phyloP scores from a whole-genome alignment of 2,797 vertebrate species.

The Eleutherodactylus coqui region DNA sequence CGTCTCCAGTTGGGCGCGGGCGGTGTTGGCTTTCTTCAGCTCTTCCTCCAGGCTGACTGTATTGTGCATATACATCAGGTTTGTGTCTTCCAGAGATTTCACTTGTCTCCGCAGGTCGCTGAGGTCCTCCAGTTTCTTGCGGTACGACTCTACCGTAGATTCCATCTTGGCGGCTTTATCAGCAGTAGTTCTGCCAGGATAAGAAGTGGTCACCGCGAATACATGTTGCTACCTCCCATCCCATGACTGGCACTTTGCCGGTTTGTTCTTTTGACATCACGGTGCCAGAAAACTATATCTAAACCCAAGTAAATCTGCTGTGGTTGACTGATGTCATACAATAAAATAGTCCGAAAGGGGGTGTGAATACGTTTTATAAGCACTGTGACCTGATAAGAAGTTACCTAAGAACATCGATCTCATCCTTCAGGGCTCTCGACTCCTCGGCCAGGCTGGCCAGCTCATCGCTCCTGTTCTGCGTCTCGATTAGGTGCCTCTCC shows the following conservation, averaged over 20 bases:
- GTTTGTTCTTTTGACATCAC: too few species aligned
- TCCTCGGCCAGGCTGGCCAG: constrained; percentile 94
- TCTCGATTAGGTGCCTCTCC: constrained; percentile 93
- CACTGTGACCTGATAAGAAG: not conserved
- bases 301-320: too few species aligned
- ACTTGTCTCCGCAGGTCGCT: constrained; percentile 93
- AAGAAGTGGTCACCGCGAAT: not conserved
- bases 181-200: constrained; percentile 80
- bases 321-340: too few species aligned
- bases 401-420: constrained; percentile 93
- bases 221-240: not conserved
- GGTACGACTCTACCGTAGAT: constrained; percentile 90
- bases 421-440: constrained; percentile 91
- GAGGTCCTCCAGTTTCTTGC: constrained; percentile 94
- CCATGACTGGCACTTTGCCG: too few species aligned
- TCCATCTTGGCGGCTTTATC: constrained; percentile 94
- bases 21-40: constrained; percentile 93
- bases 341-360: too few species aligned
- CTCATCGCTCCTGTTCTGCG: constrained; percentile 94
- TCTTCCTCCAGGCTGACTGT: constrained; percentile 95
- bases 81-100: constrained; percentile 94
- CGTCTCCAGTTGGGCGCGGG: constrained; percentile 90
- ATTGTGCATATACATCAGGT: constrained; percentile 97
- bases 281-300: too few species aligned
- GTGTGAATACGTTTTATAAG: not conserved